Evolutionary conservation across 2,797 vertebrate species (phyloP).

Genomic region (Falco biarmicus): DNA sequence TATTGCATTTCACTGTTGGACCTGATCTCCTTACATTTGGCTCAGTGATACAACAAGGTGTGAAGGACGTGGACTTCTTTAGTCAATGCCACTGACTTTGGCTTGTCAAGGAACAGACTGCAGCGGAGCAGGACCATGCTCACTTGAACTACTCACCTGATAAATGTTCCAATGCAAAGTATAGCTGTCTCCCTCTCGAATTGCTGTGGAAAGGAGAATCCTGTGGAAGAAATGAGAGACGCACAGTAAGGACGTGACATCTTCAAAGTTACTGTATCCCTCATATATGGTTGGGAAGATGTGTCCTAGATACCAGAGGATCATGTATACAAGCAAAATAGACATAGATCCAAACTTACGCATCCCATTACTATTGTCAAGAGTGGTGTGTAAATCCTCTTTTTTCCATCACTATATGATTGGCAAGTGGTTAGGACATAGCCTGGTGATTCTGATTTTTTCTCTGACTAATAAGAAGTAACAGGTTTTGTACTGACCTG

Average conservation of each 20-base stretch:
- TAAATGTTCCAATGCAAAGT: background rate
- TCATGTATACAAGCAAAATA: accelerated
- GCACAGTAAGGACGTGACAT: background rate
- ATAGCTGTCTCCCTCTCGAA: background rate
- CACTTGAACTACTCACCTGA: background rate
- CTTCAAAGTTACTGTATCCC: background rate
- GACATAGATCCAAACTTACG: background rate
- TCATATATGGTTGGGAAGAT: background rate
- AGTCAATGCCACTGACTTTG: background rate
- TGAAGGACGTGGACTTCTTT: background rate
- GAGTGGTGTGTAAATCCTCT: background rate
- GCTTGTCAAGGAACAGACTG: background rate
- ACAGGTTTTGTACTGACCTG: background rate
- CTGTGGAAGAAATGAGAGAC: background rate
- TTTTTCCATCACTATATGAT: background rate
- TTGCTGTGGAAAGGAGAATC: background rate
- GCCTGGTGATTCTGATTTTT: background rate
- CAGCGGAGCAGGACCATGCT: background rate
- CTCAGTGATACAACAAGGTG: background rate
- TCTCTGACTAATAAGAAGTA: background rate
- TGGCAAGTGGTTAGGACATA: background rate
- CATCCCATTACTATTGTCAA: background rate
- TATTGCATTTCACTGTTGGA: background rate
- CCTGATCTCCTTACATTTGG: background rate
- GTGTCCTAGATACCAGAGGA: background rate